Base-by-base conservation (phyloP, 2,797 vertebrate species). In the Phrynocephalus forsythii region DNA sequence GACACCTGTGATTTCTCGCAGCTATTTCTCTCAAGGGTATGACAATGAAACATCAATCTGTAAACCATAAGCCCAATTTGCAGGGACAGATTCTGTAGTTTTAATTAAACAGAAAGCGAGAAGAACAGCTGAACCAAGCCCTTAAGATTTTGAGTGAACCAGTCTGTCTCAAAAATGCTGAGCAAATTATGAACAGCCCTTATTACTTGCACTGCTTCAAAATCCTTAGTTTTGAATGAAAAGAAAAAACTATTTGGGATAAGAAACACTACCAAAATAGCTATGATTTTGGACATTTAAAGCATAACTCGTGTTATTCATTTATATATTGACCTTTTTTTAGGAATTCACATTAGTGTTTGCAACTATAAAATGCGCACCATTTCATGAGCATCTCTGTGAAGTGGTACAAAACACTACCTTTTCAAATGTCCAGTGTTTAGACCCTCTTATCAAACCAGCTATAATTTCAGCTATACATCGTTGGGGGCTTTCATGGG, bases 381-480 rank as follows among this genome's bases (percentile, higher is more conserved):
- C 56, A 87, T 83, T 44, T 78, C 66, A 77, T 20, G 22, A 20
- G 10, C 26, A 38, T 44, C 81, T 75, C 80, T 52, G 6, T 20
- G 24, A 88, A 84, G 11, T 24, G n/a, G 33, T 18, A 73, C 22
- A 10, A 50, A 52, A 67, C 11, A 81, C 63, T 85, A 97, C 97
- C 97, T 97, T 97, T 91, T 97, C 97, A 95, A 97, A 97, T 0
- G 97, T 97, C 99, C 98, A 99, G 92, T 99, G 99, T 90, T 99
- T 99, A 92, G 97, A 98, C 66, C 99, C 99, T 96, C 99, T 96
- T 93, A 99, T 99, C 84, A 99, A 95, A 15, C 99, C 99, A 84
- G 99, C 98, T 93, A 99, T 98, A 79, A 99, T 98, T 96, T 99
- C 99, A 11, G 99, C 98, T 38, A 98, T 97, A 91, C 99, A 99